These are phyloP conservation scores for Micoletzkya japonica DNA, from an alignment of 2,888 invertebrate genomes.

Conservation along the genomic window DNA sequence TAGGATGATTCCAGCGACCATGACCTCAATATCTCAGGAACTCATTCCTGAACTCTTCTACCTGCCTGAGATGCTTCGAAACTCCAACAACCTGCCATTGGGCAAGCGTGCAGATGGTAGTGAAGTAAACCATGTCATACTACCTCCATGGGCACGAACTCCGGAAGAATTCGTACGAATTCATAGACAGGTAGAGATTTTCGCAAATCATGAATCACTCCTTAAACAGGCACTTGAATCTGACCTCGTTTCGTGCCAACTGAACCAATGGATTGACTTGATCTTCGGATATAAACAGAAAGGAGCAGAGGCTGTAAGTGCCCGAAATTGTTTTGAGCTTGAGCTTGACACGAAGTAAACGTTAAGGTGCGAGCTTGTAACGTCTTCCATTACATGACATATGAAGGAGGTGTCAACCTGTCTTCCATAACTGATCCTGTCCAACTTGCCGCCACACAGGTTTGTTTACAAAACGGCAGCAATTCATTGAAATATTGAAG, in stretches of 20 bases:
- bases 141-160: slow-evolving; percentile 91
- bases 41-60: slow-evolving; percentile 98
- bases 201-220: background rate
- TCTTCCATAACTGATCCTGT: slow-evolving; percentile 68
- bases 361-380: slow-evolving; percentile 84
- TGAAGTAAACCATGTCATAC: slow-evolving; percentile 74
- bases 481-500: slow-evolving; percentile 70
- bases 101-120: slow-evolving; percentile 74
- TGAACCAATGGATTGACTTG: slow-evolving; percentile 99
- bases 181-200: slow-evolving; percentile 76
- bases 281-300: slow-evolving; percentile 99
- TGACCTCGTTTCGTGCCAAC: slow-evolving; percentile 97
- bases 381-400: slow-evolving; percentile 98
- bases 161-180: slow-evolving; percentile 97
- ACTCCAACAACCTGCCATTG: slow-evolving; percentile 81
- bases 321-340: background rate
- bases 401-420: slow-evolving; percentile 93
- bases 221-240: slow-evolving; percentile 83
- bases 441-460: slow-evolving; percentile 75
- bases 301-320: slow-evolving; percentile 70
- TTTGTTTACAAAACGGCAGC: background rate
- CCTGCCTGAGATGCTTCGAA: slow-evolving; percentile 96
- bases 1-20: slow-evolving; percentile 5
- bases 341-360: background rate
- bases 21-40: slow-evolving; percentile 73